Base-by-base conservation (phyloP, 2,888 invertebrate species). In the Epirrhoe alternata region DNA sequence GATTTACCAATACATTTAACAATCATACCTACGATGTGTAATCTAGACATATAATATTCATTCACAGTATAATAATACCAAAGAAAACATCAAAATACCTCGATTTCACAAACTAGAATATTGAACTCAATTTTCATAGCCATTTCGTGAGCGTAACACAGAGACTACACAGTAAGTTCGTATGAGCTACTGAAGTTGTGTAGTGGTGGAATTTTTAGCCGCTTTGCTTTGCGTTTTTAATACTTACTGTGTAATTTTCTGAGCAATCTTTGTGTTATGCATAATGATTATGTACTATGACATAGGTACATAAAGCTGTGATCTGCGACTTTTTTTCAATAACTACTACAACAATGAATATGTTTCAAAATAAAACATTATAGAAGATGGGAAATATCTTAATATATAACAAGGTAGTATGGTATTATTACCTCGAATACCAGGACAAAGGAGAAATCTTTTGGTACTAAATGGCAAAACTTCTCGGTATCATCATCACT, bases 251-350 rank as follows among this genome's bases (percentile, higher is more conserved):
- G 10, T 35, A 7, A 35, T 8, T 42, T 17, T 30, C 51, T 47
- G 33, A n/a, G 52, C 10, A 61, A 61, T 38, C 47, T 54, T 24
- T 49, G 35, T 45, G 45, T 42, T 51, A 59, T 59, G 16, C 47
- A 4, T 47, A 31, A n/a, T 47, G 10, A 45, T 47, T 31, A n/a
- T n/a, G n/a, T n/a, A 51, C 30, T 38, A 30, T 55, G 51, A 10
- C 16, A 56, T 52, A 24, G 24, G 3, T 24, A 52, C 45, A 35
- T 45, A 56, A 65, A 65, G 65, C 65, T 56, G 50, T 24, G 55
- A 60, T n/a, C 5, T 49, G 31, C 49, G 31, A 7, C 2, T 51
- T 33, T 42, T 10, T 61, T 35, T 33, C 5, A 12, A 31, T 45
- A 60, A 33, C 53, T 42, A 47, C 14, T 14, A 16, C 14, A 47